Conservation (phyloP, 1,140 invertebrate genomes). For the Stegodyphus mimosarum region DNA sequence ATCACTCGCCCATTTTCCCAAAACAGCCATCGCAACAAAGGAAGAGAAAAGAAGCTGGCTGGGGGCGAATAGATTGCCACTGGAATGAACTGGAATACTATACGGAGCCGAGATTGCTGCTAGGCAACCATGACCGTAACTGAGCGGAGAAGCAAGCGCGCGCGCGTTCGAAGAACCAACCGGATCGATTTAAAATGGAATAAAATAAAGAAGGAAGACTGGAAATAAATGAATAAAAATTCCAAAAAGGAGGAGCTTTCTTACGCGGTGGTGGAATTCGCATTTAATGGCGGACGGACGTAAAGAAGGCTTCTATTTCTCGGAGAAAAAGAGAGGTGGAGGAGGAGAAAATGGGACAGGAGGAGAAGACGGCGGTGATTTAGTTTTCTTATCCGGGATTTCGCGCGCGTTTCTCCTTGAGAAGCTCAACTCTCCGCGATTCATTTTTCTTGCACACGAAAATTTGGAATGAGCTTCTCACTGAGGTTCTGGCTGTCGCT, state of each 20-base stretch:
- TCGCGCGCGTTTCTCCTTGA: constrained; percentile 21
- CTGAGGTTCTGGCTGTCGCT: too few species aligned
- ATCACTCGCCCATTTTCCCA: constrained; percentile 14
- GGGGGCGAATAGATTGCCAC: constrained; percentile 48
- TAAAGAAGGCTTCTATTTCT: constrained; percentile 55
- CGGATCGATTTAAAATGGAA: constrained; percentile 59
- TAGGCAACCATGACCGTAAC: constrained; percentile 45
- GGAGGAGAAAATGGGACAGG: constrained; percentile 8
- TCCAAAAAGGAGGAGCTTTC: constrained; percentile 55
- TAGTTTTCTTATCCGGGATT: constrained; percentile 23
- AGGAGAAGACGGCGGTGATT: background rate
- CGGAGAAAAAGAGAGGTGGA: background rate
- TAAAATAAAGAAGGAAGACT: constrained; percentile 45
- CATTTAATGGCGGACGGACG: constrained; percentile 58
- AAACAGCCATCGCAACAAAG: background rate
- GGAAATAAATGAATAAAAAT: constrained; percentile 57
- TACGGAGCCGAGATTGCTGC: constrained; percentile 46
- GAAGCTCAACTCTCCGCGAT: constrained; percentile 35
- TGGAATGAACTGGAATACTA: constrained; percentile 44
- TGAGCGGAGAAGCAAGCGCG: background rate
- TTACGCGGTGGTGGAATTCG: constrained; percentile 47
- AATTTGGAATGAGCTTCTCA: too few species aligned
- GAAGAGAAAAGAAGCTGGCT: background rate
- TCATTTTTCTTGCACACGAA: constrained; percentile 33
- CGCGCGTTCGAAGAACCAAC: constrained; percentile 15